Evolutionary conservation across 1,140 invertebrate species (phyloP).

Genomic region (Ceratina australensis): DNA sequence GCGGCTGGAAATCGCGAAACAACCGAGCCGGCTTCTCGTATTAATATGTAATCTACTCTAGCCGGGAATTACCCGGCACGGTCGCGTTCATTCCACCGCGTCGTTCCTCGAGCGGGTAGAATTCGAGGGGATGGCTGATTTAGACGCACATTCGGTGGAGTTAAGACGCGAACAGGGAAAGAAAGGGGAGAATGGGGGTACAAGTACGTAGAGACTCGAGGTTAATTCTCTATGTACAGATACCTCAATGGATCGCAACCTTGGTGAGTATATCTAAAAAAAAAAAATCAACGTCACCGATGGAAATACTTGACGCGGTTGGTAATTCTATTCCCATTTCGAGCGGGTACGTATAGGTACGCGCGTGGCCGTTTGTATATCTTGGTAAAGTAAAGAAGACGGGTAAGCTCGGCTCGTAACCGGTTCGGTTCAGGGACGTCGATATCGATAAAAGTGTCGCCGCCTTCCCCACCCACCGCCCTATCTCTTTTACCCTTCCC

Average conservation of each 20-base stretch:
- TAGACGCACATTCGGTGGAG: constrained; percentile 25
- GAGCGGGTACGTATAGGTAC: not conserved
- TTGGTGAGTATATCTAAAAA: too few relatives aligned
- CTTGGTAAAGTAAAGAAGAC: constrained; percentile 55
- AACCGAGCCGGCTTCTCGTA: constrained; percentile 5
- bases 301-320: too few relatives aligned
- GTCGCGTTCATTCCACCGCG: constrained; percentile 37
- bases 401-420: constrained; percentile 40
- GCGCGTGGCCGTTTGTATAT: constrained; percentile 45
- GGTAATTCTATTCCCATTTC: too few relatives aligned
- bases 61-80: constrained; percentile 51
- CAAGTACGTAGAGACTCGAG: too few relatives aligned
- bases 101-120: constrained; percentile 54
- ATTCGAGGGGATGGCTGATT: constrained; percentile 66
- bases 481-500: constrained; percentile 32
- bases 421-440: constrained; percentile 41
- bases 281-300: too few relatives aligned
- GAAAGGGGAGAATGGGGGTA: too few relatives aligned
- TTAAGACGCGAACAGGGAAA: constrained; percentile 19
- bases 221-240: too few relatives aligned
- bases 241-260: too few relatives aligned
- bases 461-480: constrained; percentile 32
- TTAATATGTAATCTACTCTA: constrained; percentile 48
- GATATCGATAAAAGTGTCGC: constrained; percentile 62
- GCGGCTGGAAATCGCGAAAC: constrained; percentile 43